Percentiles rank a stretch among this genome's conserved stretches.
Evolutionary conservation across 2,113 vertebrate genomes (phyloP).

Genomic region (Xiphophorus maculatus): DNA sequence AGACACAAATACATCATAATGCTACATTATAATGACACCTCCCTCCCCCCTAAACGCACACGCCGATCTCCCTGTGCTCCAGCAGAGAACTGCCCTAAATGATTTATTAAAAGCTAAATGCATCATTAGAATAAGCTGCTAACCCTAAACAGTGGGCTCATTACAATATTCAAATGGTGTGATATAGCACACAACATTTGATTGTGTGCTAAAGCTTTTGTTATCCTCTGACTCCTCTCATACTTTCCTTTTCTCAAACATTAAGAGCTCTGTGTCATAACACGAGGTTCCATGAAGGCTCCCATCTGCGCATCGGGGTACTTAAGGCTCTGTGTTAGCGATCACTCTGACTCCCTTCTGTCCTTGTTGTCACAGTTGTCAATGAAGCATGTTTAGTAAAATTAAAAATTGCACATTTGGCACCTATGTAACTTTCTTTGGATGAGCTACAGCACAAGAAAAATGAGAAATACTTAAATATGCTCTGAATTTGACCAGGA

Average conservation of each 20-base stretch:
- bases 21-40: not conserved
- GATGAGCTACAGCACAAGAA: slow-evolving; percentile 21
- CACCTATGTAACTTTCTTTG: slow-evolving; percentile 25
- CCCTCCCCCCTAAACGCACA: not conserved
- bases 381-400: slow-evolving; percentile 14
- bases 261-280: slow-evolving; percentile 50
- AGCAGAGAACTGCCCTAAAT: slow-evolving; percentile 75
- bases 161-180: slow-evolving; percentile 80
- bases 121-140: slow-evolving; percentile 80
- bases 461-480: slow-evolving; percentile 39
- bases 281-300: slow-evolving; percentile 55
- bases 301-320: slow-evolving; percentile 57
- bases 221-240: slow-evolving; percentile 62
- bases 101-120: slow-evolving; percentile 82
- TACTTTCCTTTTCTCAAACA: slow-evolving; percentile 59
- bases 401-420: slow-evolving; percentile 4
- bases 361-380: slow-evolving; percentile 18
- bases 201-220: slow-evolving; percentile 54
- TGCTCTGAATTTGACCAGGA: slow-evolving; percentile 16
- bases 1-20: not conserved
- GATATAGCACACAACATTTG: slow-evolving; percentile 41
- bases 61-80: slow-evolving; percentile 55
- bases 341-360: slow-evolving; percentile 48
- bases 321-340: slow-evolving; percentile 20
- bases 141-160: slow-evolving; percentile 77